Conservation (phyloP, 2,113 vertebrate species). For the Steatornis caripensis region DNA sequence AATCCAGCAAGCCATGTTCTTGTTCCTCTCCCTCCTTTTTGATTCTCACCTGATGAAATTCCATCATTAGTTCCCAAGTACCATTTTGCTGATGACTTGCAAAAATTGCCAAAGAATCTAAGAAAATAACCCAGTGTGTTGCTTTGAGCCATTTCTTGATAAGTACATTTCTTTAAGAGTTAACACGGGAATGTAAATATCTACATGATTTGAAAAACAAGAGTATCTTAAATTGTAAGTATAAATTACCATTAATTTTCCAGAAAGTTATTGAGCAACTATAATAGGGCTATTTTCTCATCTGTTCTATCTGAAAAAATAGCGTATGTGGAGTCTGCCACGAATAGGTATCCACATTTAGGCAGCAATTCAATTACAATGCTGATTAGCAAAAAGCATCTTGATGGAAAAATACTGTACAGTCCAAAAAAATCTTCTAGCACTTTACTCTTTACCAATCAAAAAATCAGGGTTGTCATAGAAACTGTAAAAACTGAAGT, state of each 20-base stretch:
- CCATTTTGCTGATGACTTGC: background rate
- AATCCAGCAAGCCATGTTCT: background rate
- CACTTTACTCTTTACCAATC: conserved; percentile 53
- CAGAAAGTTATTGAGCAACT: background rate
- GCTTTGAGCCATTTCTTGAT: background rate
- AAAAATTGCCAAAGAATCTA: background rate
- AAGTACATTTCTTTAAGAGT: background rate
- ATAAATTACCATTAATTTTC: background rate
- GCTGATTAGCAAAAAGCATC: conserved; percentile 28
- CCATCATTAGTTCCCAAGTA: background rate
- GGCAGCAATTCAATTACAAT: conserved; percentile 27
- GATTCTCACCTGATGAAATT: background rate
- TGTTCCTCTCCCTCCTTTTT: background rate
- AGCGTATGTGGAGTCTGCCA: background rate
- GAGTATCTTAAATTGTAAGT: background rate
- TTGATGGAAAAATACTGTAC: conserved; percentile 19
- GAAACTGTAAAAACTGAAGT: conserved; percentile 70
- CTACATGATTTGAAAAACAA: background rate
- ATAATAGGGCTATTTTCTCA: background rate
- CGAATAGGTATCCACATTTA: conserved; percentile 34
- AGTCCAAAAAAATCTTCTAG: conserved; percentile 27
- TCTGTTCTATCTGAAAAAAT: conserved; percentile 1
- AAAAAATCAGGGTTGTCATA: conserved; percentile 70
- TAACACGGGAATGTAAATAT: background rate
- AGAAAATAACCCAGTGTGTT: background rate